A percentile compares a stretch with the other conserved stretches of the same genome.
Evolutionary conservation across 2,888 invertebrate genomes (phyloP).

Genomic region (Tachina grossa): DNA sequence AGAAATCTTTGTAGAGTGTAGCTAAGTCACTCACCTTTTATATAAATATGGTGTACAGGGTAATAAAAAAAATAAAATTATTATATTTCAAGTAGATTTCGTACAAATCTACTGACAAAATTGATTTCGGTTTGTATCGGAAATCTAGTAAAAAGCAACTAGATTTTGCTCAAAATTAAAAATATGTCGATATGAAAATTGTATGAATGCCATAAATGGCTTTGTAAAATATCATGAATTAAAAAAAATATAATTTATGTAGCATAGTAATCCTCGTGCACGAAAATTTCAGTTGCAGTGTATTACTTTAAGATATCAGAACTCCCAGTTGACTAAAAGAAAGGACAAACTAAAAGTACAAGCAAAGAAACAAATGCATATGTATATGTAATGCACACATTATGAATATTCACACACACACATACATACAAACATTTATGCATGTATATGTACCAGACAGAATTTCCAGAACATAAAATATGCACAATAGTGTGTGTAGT

Average conservation of each 20-base stretch:
- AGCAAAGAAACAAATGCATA: slow-evolving; percentile 44
- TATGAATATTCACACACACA: background rate
- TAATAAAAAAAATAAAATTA: too few relatives aligned
- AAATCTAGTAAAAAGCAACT: too few relatives aligned
- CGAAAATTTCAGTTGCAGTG: slow-evolving; percentile 29
- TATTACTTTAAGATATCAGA: slow-evolving; percentile 68
- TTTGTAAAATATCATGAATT: background rate
- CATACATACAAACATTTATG: background rate
- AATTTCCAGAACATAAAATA: slow-evolving; percentile 12
- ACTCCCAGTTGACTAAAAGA: slow-evolving; percentile 56
- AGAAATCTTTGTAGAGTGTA: too few relatives aligned
- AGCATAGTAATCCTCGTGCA: slow-evolving; percentile 30
- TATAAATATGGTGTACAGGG: too few relatives aligned
- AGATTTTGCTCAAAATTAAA: background rate
- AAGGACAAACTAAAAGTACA: slow-evolving; percentile 48
- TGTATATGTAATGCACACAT: slow-evolving; percentile 37
- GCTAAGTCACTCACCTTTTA: too few relatives aligned
- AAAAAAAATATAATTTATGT: background rate
- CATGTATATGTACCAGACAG: background rate
- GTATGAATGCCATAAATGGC: background rate
- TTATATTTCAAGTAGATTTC: too few relatives aligned
- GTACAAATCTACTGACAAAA: too few relatives aligned
- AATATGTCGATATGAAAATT: background rate
- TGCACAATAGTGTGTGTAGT: slow-evolving; percentile 15
- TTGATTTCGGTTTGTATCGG: too few relatives aligned